Conservation (phyloP, 2,888 invertebrate genomes). For the Timandra comae region DNA sequence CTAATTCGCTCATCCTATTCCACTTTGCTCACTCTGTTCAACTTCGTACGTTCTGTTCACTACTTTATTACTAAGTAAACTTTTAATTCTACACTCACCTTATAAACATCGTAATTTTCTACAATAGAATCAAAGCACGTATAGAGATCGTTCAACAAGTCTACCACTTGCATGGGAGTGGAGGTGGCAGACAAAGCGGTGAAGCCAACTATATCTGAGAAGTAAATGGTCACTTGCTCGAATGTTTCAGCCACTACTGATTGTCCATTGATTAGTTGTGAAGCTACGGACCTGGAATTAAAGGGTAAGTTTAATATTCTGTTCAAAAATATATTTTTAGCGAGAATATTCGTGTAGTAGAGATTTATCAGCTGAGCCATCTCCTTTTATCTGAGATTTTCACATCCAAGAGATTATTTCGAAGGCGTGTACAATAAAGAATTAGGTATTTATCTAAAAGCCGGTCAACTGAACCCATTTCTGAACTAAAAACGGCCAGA, state of each 20-base stretch:
- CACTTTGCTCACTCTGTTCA: too few relatives aligned
- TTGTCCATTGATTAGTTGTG: constrained; percentile 91
- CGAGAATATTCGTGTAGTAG: too few relatives aligned
- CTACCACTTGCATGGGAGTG: constrained; percentile 94
- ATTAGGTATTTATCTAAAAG: too few relatives aligned
- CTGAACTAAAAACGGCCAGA: too few relatives aligned
- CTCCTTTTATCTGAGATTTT: too few relatives aligned
- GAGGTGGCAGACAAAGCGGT: constrained; percentile 93
- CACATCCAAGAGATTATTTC: too few relatives aligned
- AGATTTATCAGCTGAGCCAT: too few relatives aligned
- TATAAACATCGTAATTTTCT: constrained; percentile 97
- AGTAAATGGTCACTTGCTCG: constrained; percentile 94
- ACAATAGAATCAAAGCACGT: constrained; percentile 98
- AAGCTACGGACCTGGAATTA: constrained; percentile 84
- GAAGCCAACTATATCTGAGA: constrained; percentile 94
- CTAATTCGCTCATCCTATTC: too few relatives aligned
- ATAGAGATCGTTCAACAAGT: constrained; percentile 97
- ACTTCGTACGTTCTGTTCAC: too few relatives aligned
- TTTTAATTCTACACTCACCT: constrained; percentile 76
- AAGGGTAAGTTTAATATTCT: neutral
- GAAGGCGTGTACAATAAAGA: too few relatives aligned
- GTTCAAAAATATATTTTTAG: too few relatives aligned
- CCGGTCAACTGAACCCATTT: too few relatives aligned
- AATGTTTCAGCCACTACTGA: constrained; percentile 95
- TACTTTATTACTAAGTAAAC: neutral